Evolutionary conservation across 2,888 invertebrate genomes (phyloP).

Genomic region (Yponomeuta plumbellus): DNA sequence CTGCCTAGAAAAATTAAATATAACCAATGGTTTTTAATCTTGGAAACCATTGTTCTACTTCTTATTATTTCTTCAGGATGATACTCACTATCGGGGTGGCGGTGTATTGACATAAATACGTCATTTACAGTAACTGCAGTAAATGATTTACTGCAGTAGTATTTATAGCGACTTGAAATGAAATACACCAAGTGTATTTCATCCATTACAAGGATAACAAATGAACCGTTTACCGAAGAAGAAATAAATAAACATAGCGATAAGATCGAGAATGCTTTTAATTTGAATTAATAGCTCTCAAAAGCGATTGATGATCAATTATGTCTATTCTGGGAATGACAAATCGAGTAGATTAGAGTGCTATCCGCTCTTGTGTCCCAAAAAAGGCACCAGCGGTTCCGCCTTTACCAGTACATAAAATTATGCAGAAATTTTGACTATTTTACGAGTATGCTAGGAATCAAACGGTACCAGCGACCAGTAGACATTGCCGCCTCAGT

Average conservation of each 20-base stretch:
- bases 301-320: not conserved
- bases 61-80: no score
- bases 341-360: constrained; percentile 38
- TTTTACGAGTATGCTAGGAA: constrained; percentile 28
- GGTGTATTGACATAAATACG: no score
- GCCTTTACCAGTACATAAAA: constrained; percentile 40
- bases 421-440: constrained; percentile 34
- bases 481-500: no score
- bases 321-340: constrained; percentile 27
- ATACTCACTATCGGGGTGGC: no score
- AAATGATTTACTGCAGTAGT: no score
- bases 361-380: constrained; percentile 38
- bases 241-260: not conserved
- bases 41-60: no score
- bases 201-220: no score
- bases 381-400: constrained; percentile 38
- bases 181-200: no score
- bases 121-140: no score
- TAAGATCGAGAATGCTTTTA: not conserved
- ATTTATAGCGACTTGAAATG: no score
- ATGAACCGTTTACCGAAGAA: not conserved
- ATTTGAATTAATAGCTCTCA: constrained; percentile 8
- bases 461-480: constrained; percentile 7
- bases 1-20: no score
- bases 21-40: no score